Conservation (phyloP, 64 coral and sea anemone genomes). For the Pocillopora verrucosa region DNA sequence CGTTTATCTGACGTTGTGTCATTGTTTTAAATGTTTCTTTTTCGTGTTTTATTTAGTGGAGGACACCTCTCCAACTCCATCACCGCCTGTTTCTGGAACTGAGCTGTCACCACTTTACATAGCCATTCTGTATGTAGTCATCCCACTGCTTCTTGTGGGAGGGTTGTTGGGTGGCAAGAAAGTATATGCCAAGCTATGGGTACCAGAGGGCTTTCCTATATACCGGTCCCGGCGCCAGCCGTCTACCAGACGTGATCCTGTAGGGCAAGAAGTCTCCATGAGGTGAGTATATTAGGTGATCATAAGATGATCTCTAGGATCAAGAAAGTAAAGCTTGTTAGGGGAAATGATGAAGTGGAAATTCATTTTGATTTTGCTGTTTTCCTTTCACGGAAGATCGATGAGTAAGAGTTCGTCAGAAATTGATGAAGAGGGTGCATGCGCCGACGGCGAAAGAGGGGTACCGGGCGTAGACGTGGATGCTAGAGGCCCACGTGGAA, state of each 20-base stretch:
- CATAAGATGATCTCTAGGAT: not conserved
- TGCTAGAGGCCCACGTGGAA: slow-evolving; percentile 90
- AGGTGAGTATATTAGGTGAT: slow-evolving; percentile 36
- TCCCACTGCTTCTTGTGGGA: slow-evolving; percentile 87
- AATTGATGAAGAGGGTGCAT: slow-evolving; percentile 60
- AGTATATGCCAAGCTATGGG: slow-evolving; percentile 84
- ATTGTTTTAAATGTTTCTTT: not conserved
- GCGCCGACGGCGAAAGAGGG: slow-evolving; percentile 44
- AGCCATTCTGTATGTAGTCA: slow-evolving; percentile 91
- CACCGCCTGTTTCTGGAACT: not conserved
- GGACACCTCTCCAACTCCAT: not conserved
- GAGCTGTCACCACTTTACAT: slow-evolving; percentile 70
- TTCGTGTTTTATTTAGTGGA: slow-evolving; percentile 23
- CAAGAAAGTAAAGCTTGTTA: not conserved
- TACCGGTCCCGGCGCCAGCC: slow-evolving; percentile 53
- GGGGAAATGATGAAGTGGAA: not conserved
- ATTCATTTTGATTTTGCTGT: not conserved
- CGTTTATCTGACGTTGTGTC: no score
- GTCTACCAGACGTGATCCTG: slow-evolving; percentile 74
- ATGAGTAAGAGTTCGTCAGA: slow-evolving; percentile 67
- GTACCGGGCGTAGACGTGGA: slow-evolving; percentile 61
- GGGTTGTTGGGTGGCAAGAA: slow-evolving; percentile 80
- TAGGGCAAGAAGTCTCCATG: slow-evolving; percentile 83
- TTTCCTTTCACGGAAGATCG: slow-evolving; percentile 28
- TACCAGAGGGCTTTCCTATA: slow-evolving; percentile 75